phyloP scores from a whole-genome alignment of 2,113 vertebrate species.

The Anguilla japonica region DNA sequence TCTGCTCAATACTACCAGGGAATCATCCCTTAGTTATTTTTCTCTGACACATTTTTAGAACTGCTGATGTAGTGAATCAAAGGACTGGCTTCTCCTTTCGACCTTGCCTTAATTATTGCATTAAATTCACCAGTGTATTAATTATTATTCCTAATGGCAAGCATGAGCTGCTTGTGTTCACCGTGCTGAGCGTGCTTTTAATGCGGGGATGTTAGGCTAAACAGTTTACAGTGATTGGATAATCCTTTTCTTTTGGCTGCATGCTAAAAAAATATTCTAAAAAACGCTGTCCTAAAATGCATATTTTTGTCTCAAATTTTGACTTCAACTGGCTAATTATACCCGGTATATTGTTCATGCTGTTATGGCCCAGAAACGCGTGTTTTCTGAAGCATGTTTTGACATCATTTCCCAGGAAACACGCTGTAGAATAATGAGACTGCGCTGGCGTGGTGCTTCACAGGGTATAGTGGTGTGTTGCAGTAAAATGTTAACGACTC shows the following conservation, averaged over 20 bases:
- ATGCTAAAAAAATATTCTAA: not conserved
- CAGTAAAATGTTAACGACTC: conserved; percentile 76
- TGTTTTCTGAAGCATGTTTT: conserved; percentile 59
- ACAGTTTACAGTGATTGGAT: not conserved
- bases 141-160: conserved; percentile 32
- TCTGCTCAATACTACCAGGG: too few relatives aligned
- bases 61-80: conserved; percentile 42
- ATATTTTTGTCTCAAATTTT: not conserved
- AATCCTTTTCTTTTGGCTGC: not conserved
- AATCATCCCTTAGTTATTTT: not conserved
- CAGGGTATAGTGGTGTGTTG: conserved; percentile 64
- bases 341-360: conserved; percentile 36
- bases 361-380: conserved; percentile 63
- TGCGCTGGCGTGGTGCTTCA: conserved; percentile 63
- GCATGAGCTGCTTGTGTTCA: conserved; percentile 21
- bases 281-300: not conserved
- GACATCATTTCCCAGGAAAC: conserved; percentile 46
- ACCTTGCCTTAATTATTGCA: conserved; percentile 42
- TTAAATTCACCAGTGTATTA: conserved; percentile 44
- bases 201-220: not conserved
- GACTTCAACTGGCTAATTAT: not conserved
- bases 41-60: conserved; percentile 29
- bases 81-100: conserved; percentile 13
- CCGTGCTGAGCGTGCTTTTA: conserved; percentile 31
- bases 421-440: conserved; percentile 66